Conservation (phyloP, 1,140 invertebrate species). For the Babylonia areolata region DNA sequence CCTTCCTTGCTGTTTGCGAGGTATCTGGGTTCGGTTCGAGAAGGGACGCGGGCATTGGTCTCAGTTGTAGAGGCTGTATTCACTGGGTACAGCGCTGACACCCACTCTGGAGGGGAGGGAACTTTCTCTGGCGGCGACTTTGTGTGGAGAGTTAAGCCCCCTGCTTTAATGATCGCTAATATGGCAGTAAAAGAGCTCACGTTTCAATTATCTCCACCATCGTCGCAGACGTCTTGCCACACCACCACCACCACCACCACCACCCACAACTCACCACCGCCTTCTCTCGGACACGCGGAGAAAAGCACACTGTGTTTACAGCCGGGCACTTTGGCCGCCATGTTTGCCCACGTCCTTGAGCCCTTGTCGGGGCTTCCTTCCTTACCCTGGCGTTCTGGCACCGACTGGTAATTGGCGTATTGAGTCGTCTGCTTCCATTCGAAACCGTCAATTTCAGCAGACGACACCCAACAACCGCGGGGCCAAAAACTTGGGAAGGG, state of each 20-base stretch:
- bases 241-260: background rate
- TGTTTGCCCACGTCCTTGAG: constrained; percentile 38
- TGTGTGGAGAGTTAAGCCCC: constrained; percentile 33
- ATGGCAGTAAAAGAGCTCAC: constrained; percentile 39
- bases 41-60: background rate
- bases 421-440: constrained; percentile 43
- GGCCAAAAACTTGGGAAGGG: constrained; percentile 12
- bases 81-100: constrained; percentile 31
- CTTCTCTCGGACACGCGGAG: background rate
- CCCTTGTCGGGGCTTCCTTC: constrained; percentile 28
- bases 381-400: constrained; percentile 12
- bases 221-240: background rate
- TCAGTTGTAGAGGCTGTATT: constrained; percentile 1
- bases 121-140: background rate
- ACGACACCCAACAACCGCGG: constrained; percentile 41
- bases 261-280: background rate
- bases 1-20: background rate
- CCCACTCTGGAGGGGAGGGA: background rate
- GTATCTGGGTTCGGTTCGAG: constrained; percentile 20
- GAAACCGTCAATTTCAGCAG: constrained; percentile 41
- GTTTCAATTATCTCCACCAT: constrained; percentile 35
- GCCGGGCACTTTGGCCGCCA: constrained; percentile 39
- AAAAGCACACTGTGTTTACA: constrained; percentile 40
- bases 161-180: constrained; percentile 41
- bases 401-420: constrained; percentile 40